Base-by-base conservation (phyloP, 2,113 vertebrate species). In the Myanophis thanlyinensis region DNA sequence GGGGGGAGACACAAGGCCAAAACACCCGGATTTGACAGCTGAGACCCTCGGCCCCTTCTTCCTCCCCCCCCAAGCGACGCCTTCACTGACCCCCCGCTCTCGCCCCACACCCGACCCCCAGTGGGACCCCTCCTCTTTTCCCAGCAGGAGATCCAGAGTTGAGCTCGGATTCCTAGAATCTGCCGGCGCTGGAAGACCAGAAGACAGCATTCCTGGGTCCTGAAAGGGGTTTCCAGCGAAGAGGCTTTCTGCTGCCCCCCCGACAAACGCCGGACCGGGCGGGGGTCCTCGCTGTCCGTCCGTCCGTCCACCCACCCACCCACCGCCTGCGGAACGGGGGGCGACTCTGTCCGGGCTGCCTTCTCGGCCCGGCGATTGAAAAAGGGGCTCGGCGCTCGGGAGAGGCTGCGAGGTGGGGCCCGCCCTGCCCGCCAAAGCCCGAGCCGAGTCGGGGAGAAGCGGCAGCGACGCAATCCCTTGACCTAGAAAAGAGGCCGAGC, bases 141-240 rank as follows among this genome's bases (percentile, higher is more conserved):
- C 52, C n/a, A 18, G n/a, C 62, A 18, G 62, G 62, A 15, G 30
- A 6, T 25, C 27, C 0, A 4, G 27, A 12, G 27, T 54, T 23
- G 53, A 23, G 1, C 0, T 3, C 56, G 3, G 5, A 23, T 11
- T 30, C 3, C 4, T 0, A 27, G 10, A 1, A 4, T 59, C 56
- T 25, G 54, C 53, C 53, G 53, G 22, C 25, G 25, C 56, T 59
- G 56, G 25, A 4, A 30, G 4, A 1, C 9, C 25, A 4, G 56
- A 4, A 9, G 1, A 3, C 56, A 0, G 56, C 9, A 30, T 59
- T 25, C 25, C 54, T 27, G 25, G 23, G 10, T 59, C 56, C 56
- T 0, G 25, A 27, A 27, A 27, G 56, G 56, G 54, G 52, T 1
- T 27, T 27, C 11, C 56, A 11, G 9, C 56, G 5, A n/a, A n/a